Base-by-base conservation (phyloP, 1,140 invertebrate genomes). In the Nephotettix cincticeps region DNA sequence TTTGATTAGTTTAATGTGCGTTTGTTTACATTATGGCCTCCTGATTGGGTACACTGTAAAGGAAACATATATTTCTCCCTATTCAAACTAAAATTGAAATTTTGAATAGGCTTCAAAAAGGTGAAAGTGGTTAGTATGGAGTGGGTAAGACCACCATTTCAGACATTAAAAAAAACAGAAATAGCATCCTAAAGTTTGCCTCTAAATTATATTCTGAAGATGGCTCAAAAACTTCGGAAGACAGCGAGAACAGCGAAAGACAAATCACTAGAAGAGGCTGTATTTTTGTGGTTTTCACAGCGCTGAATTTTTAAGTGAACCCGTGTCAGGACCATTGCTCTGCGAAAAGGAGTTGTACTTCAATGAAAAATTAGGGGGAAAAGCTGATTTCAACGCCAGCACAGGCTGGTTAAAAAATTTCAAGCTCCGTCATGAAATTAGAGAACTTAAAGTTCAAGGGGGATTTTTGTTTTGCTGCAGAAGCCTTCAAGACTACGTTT, bases 351-450 rank as follows among this genome's bases (percentile, higher is more conserved):
- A 75, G n/a, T 6, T 74, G 1, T 25, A 58, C n/a, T 70, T 76
- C 40, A 70, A 75, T 54, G 36, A 73, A 61, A 66, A 72, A 56
- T 25, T 77, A n/a, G 64, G 56, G 13, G 72, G 72, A 13, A 11
- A n/a, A 45, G n/a, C 23, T 17, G 25, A 73, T 45, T 78, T 78
- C 32, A 64, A 43, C 23, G 76, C 73, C 2, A 81, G 77, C 72
- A 76, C 75, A 58, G 79, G 79, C 54, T 83, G 80, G 78, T 75
- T 83, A 40, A 66, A 74, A n/a, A 73, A 69, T 81, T 81, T 77
- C n/a, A 79, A 80, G 72, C 75, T 73, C 56, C 69, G 80, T 58
- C 73, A 79, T 72, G 74, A 77, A 69, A 79, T 82, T 51, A 76
- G 78, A 70, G 68, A 71, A 23, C 69, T 79, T 21, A 77, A 74